A percentile compares a stretch with the other conserved stretches of the same genome.
These are phyloP conservation scores for Xiphophorus hellerii DNA, from an alignment of 2,113 vertebrate genomes.

Conservation along the genomic window DNA sequence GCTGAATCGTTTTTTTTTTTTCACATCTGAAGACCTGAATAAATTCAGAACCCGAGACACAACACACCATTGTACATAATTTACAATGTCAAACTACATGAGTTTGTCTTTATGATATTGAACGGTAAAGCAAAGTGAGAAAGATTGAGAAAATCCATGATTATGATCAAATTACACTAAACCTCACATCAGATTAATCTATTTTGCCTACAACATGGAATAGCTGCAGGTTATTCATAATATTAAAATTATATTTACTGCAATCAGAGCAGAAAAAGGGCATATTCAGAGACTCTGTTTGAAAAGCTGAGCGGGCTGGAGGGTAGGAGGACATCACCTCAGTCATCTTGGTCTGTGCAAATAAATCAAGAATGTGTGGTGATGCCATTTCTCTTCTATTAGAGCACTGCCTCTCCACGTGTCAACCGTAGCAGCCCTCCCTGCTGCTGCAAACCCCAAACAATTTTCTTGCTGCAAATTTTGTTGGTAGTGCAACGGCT, in stretches of 20 bases:
- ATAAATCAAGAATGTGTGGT: constrained; percentile 14
- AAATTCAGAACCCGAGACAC: too few species aligned
- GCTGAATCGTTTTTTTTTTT: too few species aligned
- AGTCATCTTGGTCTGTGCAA: constrained; percentile 21
- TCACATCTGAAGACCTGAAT: too few species aligned
- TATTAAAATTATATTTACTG: neutral
- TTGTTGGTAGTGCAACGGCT: constrained; percentile 13
- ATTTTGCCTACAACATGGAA: too few species aligned
- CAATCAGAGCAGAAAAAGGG: neutral
- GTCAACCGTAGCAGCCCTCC: constrained; percentile 53
- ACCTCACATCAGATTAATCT: too few species aligned
- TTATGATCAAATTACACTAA: neutral
- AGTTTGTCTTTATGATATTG: too few species aligned
- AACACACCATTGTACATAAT: too few species aligned
- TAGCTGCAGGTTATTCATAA: too few species aligned
- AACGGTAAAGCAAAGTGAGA: neutral
- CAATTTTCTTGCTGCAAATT: constrained; percentile 1
- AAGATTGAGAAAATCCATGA: neutral
- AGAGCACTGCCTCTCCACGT: constrained; percentile 59
- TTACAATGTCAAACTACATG: too few species aligned
- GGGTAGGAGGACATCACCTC: too few species aligned
- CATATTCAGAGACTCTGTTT: neutral
- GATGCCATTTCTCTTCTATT: constrained; percentile 58
- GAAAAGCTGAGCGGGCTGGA: neutral
- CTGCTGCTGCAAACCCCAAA: constrained; percentile 29